Percentiles rank a stretch among this genome's conserved stretches.
These are phyloP conservation scores for Zaprionus ornatus DNA, from an alignment of 1,140 invertebrate genomes.

Conservation along the genomic window DNA sequence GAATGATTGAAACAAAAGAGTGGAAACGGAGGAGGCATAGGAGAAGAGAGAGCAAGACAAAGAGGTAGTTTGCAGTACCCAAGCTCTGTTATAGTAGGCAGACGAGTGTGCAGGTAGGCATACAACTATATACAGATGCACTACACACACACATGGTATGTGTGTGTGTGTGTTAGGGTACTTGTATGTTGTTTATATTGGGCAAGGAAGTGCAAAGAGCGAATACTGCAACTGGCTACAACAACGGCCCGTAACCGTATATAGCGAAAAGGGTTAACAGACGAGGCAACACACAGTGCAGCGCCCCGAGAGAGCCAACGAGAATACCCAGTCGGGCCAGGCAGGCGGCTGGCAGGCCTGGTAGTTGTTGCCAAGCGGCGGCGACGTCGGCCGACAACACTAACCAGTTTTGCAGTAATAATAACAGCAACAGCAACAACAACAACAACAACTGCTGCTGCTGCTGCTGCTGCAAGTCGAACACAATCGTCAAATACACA, in stretches of 20 bases:
- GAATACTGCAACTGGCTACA: constrained; percentile 7
- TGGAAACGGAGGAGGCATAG: not conserved
- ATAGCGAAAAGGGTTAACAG: constrained; percentile 55
- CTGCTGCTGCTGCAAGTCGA: constrained; percentile 58
- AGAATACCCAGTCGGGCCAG: not conserved
- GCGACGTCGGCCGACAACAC: constrained; percentile 37
- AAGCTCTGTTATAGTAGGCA: not conserved
- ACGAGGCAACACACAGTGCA: not conserved
- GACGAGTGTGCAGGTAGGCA: not conserved
- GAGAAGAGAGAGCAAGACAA: not conserved
- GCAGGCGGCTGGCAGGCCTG: constrained; percentile 29
- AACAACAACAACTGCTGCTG: constrained; percentile 15
- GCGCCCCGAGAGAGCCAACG: constrained; percentile 9
- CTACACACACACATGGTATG: not conserved
- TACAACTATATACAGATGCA: not conserved
- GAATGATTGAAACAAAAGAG: constrained; percentile 6
- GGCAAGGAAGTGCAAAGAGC: constrained; percentile 36
- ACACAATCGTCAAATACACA: constrained; percentile 80
- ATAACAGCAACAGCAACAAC: constrained; percentile 18
- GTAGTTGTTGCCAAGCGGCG: constrained; percentile 3
- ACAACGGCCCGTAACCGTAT: constrained; percentile 1
- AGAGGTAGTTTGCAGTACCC: not conserved
- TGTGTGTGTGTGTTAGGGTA: not conserved
- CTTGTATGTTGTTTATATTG: constrained; percentile 10
- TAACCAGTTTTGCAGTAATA: constrained; percentile 69